These are phyloP conservation scores for Drosophila pruinosa DNA, from an alignment of 1,140 invertebrate genomes.

Conservation along the genomic window DNA sequence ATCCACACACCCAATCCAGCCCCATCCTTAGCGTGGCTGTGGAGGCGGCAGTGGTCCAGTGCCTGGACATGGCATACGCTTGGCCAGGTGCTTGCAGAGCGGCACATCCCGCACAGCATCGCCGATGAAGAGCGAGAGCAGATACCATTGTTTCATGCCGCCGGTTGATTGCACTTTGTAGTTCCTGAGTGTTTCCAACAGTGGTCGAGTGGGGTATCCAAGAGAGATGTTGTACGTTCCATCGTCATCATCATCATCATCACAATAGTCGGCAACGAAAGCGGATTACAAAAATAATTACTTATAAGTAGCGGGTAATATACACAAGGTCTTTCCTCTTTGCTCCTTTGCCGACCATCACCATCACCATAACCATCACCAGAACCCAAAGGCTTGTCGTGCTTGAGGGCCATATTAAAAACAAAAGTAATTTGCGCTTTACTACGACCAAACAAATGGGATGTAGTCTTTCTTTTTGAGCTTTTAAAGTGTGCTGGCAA, in stretches of 20 bases:
- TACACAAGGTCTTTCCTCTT: constrained; percentile 14
- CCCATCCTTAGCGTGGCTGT: constrained; percentile 62
- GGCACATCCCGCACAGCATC: constrained; percentile 90
- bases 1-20: not conserved
- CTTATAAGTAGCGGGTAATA: constrained; percentile 78
- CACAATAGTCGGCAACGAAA: constrained; percentile 58
- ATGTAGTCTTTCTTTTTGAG: not conserved
- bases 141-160: constrained; percentile 90
- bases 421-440: constrained; percentile 56
- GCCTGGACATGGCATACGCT: constrained; percentile 84
- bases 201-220: constrained; percentile 17
- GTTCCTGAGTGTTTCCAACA: constrained; percentile 84
- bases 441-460: not conserved
- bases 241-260: constrained; percentile 14
- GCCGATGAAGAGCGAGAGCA: constrained; percentile 91
- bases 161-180: constrained; percentile 88
- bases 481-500: not conserved
- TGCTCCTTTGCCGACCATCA: not conserved
- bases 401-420: constrained; percentile 28
- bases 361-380: not conserved
- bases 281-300: constrained; percentile 82
- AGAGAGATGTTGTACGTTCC: constrained; percentile 14
- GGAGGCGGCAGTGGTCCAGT: constrained; percentile 70
- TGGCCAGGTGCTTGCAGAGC: constrained; percentile 90
- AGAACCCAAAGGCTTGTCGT: not conserved